These are phyloP conservation scores for Orycteropus afer DNA, from an alignment of 2,113 vertebrate genomes.

Conservation along the genomic window DNA sequence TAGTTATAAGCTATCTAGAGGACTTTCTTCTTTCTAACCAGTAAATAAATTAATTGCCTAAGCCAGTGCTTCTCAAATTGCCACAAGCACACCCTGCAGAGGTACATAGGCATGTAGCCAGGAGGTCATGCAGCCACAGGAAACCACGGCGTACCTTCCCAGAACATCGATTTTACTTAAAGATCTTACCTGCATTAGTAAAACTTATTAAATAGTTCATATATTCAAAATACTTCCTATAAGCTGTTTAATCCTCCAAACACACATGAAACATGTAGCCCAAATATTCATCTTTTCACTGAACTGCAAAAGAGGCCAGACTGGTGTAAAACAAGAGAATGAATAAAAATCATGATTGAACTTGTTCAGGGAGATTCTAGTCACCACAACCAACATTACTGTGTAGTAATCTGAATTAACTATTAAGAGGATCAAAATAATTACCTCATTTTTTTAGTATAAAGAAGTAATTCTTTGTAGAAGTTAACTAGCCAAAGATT, in stretches of 20 bases:
- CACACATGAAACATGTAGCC: not conserved
- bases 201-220: not conserved
- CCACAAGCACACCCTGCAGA: accelerated
- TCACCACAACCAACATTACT: not conserved
- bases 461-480: conserved; percentile 6
- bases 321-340: not conserved
- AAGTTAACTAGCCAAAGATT: conserved; percentile 4
- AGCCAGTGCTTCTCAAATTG: not conserved
- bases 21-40: not conserved
- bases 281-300: not conserved
- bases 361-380: not conserved
- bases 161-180: not conserved
- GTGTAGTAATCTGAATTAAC: not conserved
- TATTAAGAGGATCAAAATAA: not conserved
- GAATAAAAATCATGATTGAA: not conserved
- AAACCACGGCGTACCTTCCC: not conserved
- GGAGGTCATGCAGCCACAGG: accelerated
- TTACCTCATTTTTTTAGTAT: not conserved
- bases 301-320: not conserved
- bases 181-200: too few relatives aligned
- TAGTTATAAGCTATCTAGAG: not conserved
- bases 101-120: accelerated
- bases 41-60: not conserved
- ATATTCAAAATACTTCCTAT: conserved; percentile 8
- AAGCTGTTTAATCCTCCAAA: conserved; percentile 22